These are phyloP conservation scores for Limnephilus rhombicus DNA, from an alignment of 2,888 invertebrate genomes.

Conservation along the genomic window DNA sequence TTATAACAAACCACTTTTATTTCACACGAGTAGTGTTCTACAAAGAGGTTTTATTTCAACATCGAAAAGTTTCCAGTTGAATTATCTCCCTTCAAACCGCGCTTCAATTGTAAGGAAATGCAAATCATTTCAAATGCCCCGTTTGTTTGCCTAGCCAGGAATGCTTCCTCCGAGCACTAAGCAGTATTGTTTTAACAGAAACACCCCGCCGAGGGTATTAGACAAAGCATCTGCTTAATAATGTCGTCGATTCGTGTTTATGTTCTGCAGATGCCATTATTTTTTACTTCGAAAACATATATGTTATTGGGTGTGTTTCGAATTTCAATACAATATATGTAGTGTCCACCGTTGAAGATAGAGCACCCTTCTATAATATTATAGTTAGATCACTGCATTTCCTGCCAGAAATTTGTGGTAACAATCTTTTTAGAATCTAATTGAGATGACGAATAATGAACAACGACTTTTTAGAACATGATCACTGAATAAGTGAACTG, in stretches of 20 bases:
- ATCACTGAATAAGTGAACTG: too few species aligned
- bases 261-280: conserved; percentile 6
- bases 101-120: background rate
- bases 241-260: conserved; percentile 49
- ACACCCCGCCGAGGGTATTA: conserved; percentile 17
- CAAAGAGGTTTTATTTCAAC: background rate
- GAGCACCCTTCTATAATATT: background rate
- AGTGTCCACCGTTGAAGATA: background rate
- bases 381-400: background rate
- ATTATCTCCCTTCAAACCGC: background rate
- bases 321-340: background rate
- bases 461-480: too few species aligned
- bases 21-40: background rate
- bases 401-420: background rate
- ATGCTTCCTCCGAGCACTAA: conserved; percentile 33
- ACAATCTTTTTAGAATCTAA: too few species aligned
- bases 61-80: background rate
- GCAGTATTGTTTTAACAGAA: conserved; percentile 35
- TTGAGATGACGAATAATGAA: too few species aligned
- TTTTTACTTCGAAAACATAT: background rate
- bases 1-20: background rate
- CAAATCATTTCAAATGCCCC: conserved; percentile 36
- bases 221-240: conserved; percentile 51
- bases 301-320: background rate
- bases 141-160: conserved; percentile 18